Evolutionary conservation across 1,140 invertebrate species (phyloP).

Genomic region (Panagrolaimus sp.): DNA sequence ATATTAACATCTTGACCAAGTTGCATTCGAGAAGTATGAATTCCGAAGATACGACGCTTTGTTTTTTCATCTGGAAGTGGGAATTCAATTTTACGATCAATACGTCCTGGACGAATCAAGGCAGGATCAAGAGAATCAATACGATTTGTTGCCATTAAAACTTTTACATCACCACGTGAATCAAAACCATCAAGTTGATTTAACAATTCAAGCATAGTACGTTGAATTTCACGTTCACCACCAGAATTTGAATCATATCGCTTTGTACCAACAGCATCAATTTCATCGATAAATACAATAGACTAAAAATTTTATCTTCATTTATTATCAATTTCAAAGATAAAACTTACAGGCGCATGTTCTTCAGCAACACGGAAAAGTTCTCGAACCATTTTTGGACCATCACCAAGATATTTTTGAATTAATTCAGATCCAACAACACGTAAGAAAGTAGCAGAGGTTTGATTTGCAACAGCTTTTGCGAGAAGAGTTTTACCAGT

Average conservation of each 20-base stretch:
- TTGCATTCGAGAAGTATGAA: slow-evolving; percentile 97
- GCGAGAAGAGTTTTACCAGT: slow-evolving; percentile 97
- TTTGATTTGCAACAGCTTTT: slow-evolving; percentile 99
- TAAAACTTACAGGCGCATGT: slow-evolving; percentile 73
- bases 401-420: slow-evolving; percentile 98
- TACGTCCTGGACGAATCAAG: slow-evolving; percentile 92
- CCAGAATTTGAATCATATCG: slow-evolving; percentile 97
- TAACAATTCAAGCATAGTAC: slow-evolving; percentile 97
- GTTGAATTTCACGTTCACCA: slow-evolving; percentile 96
- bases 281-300: slow-evolving; percentile 99
- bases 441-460: slow-evolving; percentile 93
- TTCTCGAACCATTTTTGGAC: slow-evolving; percentile 94
- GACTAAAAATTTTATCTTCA: slow-evolving; percentile 63
- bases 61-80: slow-evolving; percentile 98
- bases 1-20: slow-evolving; percentile 92
- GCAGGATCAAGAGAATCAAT: slow-evolving; percentile 99
- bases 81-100: slow-evolving; percentile 99
- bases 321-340: slow-evolving; percentile 18
- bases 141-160: slow-evolving; percentile 98
- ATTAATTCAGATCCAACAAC: slow-evolving; percentile 98
- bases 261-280: slow-evolving; percentile 98
- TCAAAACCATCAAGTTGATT: slow-evolving; percentile 99
- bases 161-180: slow-evolving; percentile 88
- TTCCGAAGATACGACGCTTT: slow-evolving; percentile 92
- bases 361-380: slow-evolving; percentile 96